Base-by-base conservation (phyloP, 2,113 vertebrate genomes). In the Actenoides lindsayi region DNA sequence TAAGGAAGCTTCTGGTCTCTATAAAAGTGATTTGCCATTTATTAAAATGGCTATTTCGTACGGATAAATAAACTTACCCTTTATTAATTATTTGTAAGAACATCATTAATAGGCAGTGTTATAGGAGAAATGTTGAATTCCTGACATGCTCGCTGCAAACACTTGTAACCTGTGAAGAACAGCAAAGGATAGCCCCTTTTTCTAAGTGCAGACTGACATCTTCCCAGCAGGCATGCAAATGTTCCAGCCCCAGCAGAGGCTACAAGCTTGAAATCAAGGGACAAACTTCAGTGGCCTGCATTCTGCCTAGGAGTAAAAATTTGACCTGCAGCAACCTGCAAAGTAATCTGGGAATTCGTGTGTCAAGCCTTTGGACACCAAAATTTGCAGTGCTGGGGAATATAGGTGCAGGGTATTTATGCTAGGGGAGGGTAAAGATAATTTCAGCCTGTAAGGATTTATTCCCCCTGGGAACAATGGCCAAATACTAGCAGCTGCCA, bases 1-100 rank as follows among this genome's bases (percentile, higher is more conserved):
- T 27, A 71, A 93, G 56, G 64, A 87, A 67, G 20, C 56, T 91
- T 63, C 86, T 95, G 83, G 39, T 56, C 80, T 75, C 89, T 42
- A 51, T 92, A 90, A 95, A 96, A 94, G 74, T 10, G 20, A 84
- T 89, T 89, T 94, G 42, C 68, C 51, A 12, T 84, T 74, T 94
- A 89, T 91, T 89, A 81, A 92, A 90, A 78, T 20, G 54, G 37
- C 13, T 71, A 7, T 30, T 96, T 75, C 2, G 0, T 60, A 44
- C 13, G 28, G 48, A 71, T 64, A 94, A 94, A 93, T 62, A 92
- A 91, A 75, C 3, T 1, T 27, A 6, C 13, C 28, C 5, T 71
- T 90, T 87, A 90, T 80, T 92, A 59, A 83, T n/a, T 77, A 74
- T 78, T 92, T 92, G 25, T 54, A 92, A 88, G 41, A 30, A 37